Base-by-base conservation (phyloP, 2,113 vertebrate genomes). In the Suncus etruscus region DNA sequence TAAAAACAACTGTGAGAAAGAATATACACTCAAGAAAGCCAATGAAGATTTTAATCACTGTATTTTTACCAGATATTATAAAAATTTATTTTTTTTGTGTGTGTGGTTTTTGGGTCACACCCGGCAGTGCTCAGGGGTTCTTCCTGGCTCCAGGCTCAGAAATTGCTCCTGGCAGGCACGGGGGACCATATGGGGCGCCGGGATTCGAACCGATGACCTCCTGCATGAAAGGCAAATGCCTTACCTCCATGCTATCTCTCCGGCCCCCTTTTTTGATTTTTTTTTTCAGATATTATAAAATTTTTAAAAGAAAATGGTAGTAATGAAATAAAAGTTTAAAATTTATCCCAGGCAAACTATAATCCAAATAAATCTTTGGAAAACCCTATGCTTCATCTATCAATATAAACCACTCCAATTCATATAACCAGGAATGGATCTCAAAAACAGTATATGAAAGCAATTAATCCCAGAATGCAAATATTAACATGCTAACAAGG, bases 261-360 rank as follows among this genome's bases (percentile, higher is more conserved):
- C n/a, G n/a, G n/a, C n/a, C n/a, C n/a, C n/a, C n/a, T n/a, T n/a
- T n/a, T n/a, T n/a, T n/a, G n/a, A n/a, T n/a, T n/a, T n/a, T n/a
- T n/a, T n/a, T n/a, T n/a, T n/a, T n/a, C n/a, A n/a, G n/a, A n/a
- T n/a, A n/a, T n/a, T n/a, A n/a, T n/a, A n/a, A n/a, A n/a, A n/a
- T n/a, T n/a, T n/a, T n/a, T n/a, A 81, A 94, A 91, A 89, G 70
- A 91, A 92, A 78, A 79, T 79, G 27, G 4, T 18, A 39, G 27
- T 14, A 45, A 18, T 10, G 66, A 11, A 83, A 69, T 74, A 94
- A 47, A 82, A 85, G 11, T 31, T 82, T 80, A 14, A 61, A 25
- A 70, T 51, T 51, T 81, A 25, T 70, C 18, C 48, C 10, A 48
- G 65, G 24, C n/a, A 69, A 65, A 89, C 31, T 65, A 6, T 20